Evolutionary conservation across 2,113 vertebrate genomes (phyloP), one percentile per base, ranked within the genome.

Genomic region (Neofelis nebulosa): DNA sequence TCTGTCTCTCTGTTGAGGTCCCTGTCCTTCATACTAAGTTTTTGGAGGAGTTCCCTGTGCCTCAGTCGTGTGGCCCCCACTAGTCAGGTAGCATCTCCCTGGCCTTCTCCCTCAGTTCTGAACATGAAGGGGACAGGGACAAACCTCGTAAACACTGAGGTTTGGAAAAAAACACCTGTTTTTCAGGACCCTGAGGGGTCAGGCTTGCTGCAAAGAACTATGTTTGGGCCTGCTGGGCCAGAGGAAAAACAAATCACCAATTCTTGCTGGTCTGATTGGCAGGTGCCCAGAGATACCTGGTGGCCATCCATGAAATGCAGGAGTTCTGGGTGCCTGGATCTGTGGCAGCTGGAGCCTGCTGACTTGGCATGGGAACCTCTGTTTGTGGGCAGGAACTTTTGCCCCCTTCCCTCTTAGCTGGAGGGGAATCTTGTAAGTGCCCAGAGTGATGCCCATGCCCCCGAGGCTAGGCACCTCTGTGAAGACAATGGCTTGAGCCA

Each of bases 111-210:
- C 4, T 68, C 5, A 4, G 57, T n/a, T 3, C 31, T 45, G 41
- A 81, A 41, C 27, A 31, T 12, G 4, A 29, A 80, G 15, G 2
- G 38, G 23, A 1, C 0, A 36, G 27, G n/a, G 38, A 3, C 2
- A 2, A 4, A n/a, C 45, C 7, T 33, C n/a, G 10, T 48, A 69
- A 87, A 84, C 5, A 19, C 65, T 15, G 57, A 57, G n/a, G 45
- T 48, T 27, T 50, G 50, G 12, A 80, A 79, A 82, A 91, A 48
- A 61, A 61, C 36, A 76, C 50, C 65, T 76, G 41, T 19, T 48
- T 88, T 45, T 55, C 21, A 38, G 65, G 45, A 68, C 48, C 36
- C 61, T 57, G 50, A 36, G 91, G 82, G 79, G 23, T 38, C 36
- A 57, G 78, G 55, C 9, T 94, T 55, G 57, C 50, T 27, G 65